Conservation (phyloP, 2,797 vertebrate species). For the Labroides dimidiatus region DNA sequence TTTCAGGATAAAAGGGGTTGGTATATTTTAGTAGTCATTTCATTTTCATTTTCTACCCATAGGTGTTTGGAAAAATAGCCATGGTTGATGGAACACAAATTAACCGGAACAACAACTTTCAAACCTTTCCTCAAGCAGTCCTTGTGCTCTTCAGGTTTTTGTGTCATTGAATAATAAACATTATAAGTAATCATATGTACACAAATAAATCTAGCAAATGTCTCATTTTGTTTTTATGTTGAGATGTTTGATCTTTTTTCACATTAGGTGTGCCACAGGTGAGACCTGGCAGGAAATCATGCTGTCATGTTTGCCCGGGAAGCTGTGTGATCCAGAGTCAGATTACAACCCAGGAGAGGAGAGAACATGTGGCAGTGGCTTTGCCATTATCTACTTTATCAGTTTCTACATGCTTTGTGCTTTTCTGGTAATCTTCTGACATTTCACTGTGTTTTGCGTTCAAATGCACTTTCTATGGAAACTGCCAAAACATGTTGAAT, state of each 20-base stretch:
- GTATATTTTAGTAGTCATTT: neutral
- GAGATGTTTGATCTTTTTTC: neutral
- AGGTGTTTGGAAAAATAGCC: slow-evolving; percentile 99
- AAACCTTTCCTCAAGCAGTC: slow-evolving; percentile 97
- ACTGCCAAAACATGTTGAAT: neutral
- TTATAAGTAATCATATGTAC: neutral
- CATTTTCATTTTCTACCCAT: slow-evolving; percentile 33
- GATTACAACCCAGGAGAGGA: slow-evolving; percentile 94
- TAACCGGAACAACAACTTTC: slow-evolving; percentile 99
- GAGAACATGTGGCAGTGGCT: slow-evolving; percentile 93
- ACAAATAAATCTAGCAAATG: neutral
- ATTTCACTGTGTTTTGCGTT: neutral
- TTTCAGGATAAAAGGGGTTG: neutral
- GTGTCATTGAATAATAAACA: slow-evolving; percentile 63
- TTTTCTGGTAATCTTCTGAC: slow-evolving; percentile 88
- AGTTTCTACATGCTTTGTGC: slow-evolving; percentile 99
- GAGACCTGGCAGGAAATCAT: slow-evolving; percentile 99
- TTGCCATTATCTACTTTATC: slow-evolving; percentile 98
- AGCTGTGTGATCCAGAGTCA: slow-evolving; percentile 93
- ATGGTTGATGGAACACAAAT: slow-evolving; percentile 97
- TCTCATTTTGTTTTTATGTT: neutral
- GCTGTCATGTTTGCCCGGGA: slow-evolving; percentile 95
- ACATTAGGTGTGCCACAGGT: slow-evolving; percentile 93
- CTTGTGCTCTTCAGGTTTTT: slow-evolving; percentile 95
- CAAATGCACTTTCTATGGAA: neutral